These are phyloP conservation scores for Lanistes nyassanus DNA, from an alignment of 1,140 invertebrate genomes.

Conservation along the genomic window DNA sequence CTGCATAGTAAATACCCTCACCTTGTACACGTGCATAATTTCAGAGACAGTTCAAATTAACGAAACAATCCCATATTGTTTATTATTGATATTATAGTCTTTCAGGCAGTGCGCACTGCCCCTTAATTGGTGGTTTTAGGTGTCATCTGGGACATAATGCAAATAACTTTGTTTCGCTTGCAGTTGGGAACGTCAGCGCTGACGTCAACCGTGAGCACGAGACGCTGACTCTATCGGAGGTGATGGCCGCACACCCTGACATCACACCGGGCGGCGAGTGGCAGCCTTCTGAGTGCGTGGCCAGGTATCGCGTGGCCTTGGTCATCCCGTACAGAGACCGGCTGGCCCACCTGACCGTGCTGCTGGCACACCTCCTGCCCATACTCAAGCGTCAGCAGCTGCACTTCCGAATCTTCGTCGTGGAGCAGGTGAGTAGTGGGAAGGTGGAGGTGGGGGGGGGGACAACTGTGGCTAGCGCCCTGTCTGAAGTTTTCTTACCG, in stretches of 20 bases:
- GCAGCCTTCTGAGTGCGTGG: constrained; percentile 46
- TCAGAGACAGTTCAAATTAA: too few relatives aligned
- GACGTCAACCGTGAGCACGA: constrained; percentile 25
- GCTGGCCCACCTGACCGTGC: constrained; percentile 80
- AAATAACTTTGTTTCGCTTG: too few relatives aligned
- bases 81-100: too few relatives aligned
- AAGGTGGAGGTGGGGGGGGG: too few relatives aligned
- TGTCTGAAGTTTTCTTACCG: too few relatives aligned
- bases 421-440: constrained; percentile 87
- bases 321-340: constrained; percentile 78
- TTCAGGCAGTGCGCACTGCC: too few relatives aligned
- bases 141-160: too few relatives aligned
- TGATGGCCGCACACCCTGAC: constrained; percentile 34
- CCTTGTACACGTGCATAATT: too few relatives aligned
- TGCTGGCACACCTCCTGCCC: constrained; percentile 89
- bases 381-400: constrained; percentile 88
- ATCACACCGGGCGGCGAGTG: constrained; percentile 44
- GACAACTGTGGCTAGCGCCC: background rate
- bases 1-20: too few relatives aligned
- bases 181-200: constrained; percentile 29
- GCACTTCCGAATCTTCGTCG: constrained; percentile 90
- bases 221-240: constrained; percentile 22
- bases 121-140: too few relatives aligned
- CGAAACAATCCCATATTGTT: too few relatives aligned
- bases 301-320: constrained; percentile 54